Percentiles rank a stretch among this genome's conserved stretches.
Evolutionary conservation across 2,113 vertebrate genomes (phyloP).

Genomic region (Muscicapa adusta): DNA sequence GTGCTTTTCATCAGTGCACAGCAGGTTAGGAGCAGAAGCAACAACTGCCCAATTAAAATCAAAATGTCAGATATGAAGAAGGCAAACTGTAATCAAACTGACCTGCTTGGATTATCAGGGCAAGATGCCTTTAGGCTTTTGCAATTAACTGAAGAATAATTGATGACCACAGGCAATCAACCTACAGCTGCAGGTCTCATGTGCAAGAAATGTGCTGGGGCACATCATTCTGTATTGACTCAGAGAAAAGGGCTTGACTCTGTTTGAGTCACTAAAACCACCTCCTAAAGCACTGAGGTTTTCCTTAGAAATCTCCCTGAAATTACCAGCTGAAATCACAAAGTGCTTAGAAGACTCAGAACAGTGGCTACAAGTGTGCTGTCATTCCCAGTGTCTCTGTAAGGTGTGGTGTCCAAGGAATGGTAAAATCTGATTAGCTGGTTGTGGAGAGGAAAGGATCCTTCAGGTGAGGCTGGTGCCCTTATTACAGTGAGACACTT

Average conservation of each 20-base stretch:
- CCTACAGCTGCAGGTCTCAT: background rate
- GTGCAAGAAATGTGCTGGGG: background rate
- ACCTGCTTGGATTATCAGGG: background rate
- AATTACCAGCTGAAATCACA: background rate
- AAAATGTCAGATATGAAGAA: conserved; percentile 25
- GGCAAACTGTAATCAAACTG: conserved; percentile 6
- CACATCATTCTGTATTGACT: background rate
- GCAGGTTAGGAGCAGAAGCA: conserved; percentile 4
- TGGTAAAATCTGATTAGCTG: background rate
- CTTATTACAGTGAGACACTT: background rate
- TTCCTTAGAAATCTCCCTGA: background rate
- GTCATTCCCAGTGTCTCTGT: background rate
- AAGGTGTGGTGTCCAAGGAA: background rate
- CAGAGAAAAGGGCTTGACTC: background rate
- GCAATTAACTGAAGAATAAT: background rate
- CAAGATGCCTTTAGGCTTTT: background rate
- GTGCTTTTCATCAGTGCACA: conserved; percentile 14
- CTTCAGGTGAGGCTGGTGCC: background rate
- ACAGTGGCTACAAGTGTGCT: background rate
- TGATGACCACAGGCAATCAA: conserved; percentile 28
- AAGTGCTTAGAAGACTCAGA: background rate
- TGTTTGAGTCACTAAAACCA: background rate
- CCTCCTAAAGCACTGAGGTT: background rate
- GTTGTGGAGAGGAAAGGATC: background rate
- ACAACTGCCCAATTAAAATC: conserved; percentile 27